Evolutionary conservation across 1,140 invertebrate genomes (phyloP).

Genomic region (Coelopa frigida): DNA sequence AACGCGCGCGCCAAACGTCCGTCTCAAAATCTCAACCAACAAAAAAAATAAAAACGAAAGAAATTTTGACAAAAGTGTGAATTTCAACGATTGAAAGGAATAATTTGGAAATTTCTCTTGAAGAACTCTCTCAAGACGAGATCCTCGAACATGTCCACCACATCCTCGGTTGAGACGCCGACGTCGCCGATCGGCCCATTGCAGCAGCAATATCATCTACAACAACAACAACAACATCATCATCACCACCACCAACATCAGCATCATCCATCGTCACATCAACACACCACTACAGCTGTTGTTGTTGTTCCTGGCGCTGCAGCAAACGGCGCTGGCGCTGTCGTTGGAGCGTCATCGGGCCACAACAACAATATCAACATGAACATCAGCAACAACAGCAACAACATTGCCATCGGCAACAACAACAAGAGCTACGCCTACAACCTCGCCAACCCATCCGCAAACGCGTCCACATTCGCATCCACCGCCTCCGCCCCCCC

Average conservation of each 20-base stretch:
- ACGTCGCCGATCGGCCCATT: constrained; percentile 20
- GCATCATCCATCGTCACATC: constrained; percentile 13
- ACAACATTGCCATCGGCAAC: background rate
- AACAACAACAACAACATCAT: constrained; percentile 1
- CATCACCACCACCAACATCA: constrained; percentile 9
- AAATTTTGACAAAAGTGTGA: too few relatives aligned
- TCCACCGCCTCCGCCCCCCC: too few relatives aligned
- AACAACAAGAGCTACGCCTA: background rate
- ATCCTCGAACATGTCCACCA: constrained; percentile 30
- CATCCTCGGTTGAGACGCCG: constrained; percentile 25
- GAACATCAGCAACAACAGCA: constrained; percentile 18
- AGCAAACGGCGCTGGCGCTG: constrained; percentile 9
- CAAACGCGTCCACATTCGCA: too few relatives aligned
- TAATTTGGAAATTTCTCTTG: too few relatives aligned
- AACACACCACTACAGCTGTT: constrained; percentile 16
- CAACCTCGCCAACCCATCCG: background rate
- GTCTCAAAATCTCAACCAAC: too few relatives aligned
- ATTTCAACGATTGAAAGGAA: too few relatives aligned
- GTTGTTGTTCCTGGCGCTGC: constrained; percentile 17
- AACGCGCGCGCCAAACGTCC: too few relatives aligned
- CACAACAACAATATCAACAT: constrained; percentile 11
- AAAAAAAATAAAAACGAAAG: constrained; percentile 2
- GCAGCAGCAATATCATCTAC: constrained; percentile 5
- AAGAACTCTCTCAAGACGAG: too few relatives aligned
- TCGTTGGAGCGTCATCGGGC: background rate